Base-by-base conservation (phyloP, 2,888 invertebrate genomes). In the Epinotia demarniana region DNA sequence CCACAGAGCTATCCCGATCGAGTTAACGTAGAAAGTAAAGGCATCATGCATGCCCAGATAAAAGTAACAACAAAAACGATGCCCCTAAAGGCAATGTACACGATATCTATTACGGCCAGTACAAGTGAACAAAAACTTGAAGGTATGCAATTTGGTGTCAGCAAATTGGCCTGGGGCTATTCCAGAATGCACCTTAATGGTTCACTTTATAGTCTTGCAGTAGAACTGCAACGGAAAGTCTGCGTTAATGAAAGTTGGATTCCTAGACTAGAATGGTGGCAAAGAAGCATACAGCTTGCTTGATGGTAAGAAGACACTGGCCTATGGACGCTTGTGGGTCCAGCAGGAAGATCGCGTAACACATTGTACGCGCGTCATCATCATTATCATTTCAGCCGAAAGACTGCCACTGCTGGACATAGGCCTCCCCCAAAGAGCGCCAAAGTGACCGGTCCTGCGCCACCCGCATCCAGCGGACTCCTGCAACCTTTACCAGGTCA, bases 121-220 rank as follows among this genome's bases (percentile, higher is more conserved):
- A 33, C 76, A 67, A 76, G 75, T 75, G 75, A 75, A 75, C 72
- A 77, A 79, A 79, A 81, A 78, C 74, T 75, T 58, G 70, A 73
- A 80, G 81, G 81, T 83, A 86, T 85, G 87, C 89, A 91, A 92
- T 91, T 90, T 89, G 82, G 87, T 85, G 84, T 81, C 84, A 83
- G 89, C 86, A 91, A 91, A 92, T 90, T 90, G 90, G 85, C 86
- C 87, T 86, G 81, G 87, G 89, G 89, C 88, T 92, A 93, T 93
- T 90, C 91, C 89, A 91, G 91, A 91, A 90, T 89, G 86, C 88
- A 91, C 88, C 89, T 88, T 88, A 85, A 72, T 61, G 27, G 75
- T 49, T 70, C 61, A 27, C 16, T 68, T 61, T 23, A 27, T 27
- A 39, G 53, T 57, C 57, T 61, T 53, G 58, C n/a, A 55, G 19